Evolutionary conservation across 2,888 invertebrate genomes (phyloP), one percentile per base, ranked within the genome.

Genomic region (Oasisia sp.): DNA sequence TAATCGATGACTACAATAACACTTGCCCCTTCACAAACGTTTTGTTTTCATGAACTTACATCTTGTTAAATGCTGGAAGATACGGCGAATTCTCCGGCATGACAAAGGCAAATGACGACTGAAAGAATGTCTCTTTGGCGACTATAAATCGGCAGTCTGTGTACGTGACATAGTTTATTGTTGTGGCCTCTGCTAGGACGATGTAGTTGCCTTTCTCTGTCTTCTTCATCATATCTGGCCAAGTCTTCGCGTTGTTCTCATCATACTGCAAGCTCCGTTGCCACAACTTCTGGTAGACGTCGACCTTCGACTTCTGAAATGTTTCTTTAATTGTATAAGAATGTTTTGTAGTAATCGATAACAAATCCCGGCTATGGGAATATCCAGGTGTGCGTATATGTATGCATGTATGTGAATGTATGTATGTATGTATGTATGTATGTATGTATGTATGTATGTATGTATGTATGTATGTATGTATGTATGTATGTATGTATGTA

Each of bases 31-130:
- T 74, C 19, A 74, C 27, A 19, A 74, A 3, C 74, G 3, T 56
- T 8, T 56, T 19, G 19, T 74, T 74, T 74, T 74, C 19, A 27
- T 5, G n/a, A 90, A 91, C 91, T 91, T 91, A 93, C 93, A 56
- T 90, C 44, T 92, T 50, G 74, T 93, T 91, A 27, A 93, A 58
- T 8, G 91, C 12, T 9, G 92, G 91, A 32, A 93, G 38, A 38
- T 91, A 91, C 19, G 93, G 92, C 12, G 93, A 93, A 19, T 93
- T 91, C 32, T 93, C 93, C 14, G 93, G 93, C 45, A 93, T 92
- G 12, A 93, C 91, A 7, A 91, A 92, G 2, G 74, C 93, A 56
- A 93, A 93, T 11, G 93, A 93, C 1, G 93, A 92, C 11, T 92
- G 93, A 44, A 91, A 93, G 91, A 93, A 93, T 3, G 90, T 32